A percentile compares a stretch with the other conserved stretches of the same genome.
Evolutionary conservation across 30 jellyfish, hydroid and myxozoan species (phyloP).

Genomic region (Hydractinia symbiolongicarpus): DNA sequence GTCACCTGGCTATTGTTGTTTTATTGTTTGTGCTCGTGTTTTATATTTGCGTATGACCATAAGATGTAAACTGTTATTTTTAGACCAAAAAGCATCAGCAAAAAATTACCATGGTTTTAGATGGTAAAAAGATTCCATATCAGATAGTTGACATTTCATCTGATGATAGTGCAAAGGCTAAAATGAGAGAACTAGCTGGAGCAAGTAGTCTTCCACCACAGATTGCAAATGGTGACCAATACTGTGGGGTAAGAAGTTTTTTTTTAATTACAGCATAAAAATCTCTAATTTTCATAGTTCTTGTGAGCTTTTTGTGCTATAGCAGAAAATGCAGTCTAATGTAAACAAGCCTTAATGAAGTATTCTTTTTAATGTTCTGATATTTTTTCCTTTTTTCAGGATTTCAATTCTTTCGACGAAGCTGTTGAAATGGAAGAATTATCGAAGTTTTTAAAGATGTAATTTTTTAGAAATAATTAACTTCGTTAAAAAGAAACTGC

Average conservation of each 20-base stretch:
- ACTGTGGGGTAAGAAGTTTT: constrained; percentile 56
- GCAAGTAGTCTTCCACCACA: constrained; percentile 55
- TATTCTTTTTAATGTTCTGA: neutral
- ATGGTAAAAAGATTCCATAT: constrained; percentile 52
- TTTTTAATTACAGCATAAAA: neutral
- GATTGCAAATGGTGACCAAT: constrained; percentile 52
- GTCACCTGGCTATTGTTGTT: no score
- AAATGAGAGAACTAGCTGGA: constrained; percentile 63
- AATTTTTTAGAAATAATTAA: constrained; percentile 1
- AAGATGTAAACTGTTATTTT: neutral
- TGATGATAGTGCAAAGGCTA: constrained; percentile 31
- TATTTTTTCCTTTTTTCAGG: constrained; percentile 19
- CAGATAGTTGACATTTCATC: constrained; percentile 35
- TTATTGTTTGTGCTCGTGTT: no score
- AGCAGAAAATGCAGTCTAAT: neutral
- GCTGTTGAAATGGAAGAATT: constrained; percentile 41
- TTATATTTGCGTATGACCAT: no score
- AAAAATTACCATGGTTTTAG: constrained; percentile 59
- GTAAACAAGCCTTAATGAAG: neutral
- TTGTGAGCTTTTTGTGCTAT: neutral
- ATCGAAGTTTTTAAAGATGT: constrained; percentile 22
- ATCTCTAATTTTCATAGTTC: neutral
- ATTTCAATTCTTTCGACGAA: constrained; percentile 33
- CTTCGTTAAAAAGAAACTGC: neutral
- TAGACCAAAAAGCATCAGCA: constrained; percentile 63